Evolutionary conservation across 2,888 invertebrate genomes (phyloP).

Genomic region (Cephus pulcher): DNA sequence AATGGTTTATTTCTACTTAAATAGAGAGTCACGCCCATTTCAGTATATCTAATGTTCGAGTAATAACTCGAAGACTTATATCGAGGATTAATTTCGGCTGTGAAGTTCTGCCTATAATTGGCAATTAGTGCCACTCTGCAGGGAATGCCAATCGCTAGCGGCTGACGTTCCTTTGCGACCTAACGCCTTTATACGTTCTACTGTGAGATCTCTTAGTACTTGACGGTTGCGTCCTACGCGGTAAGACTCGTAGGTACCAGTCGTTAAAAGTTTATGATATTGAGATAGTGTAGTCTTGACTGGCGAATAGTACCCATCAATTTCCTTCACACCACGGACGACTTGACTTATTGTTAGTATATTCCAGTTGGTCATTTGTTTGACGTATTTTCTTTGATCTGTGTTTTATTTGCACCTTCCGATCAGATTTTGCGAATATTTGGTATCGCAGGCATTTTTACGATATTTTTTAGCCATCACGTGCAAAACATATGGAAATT

Average conservation of each 20-base stretch:
- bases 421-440: too few species aligned
- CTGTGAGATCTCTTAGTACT: neutral
- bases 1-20: neutral
- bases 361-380: too few species aligned
- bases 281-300: too few species aligned
- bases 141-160: neutral
- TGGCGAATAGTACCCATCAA: neutral
- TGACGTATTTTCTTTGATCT: too few species aligned
- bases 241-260: neutral
- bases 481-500: too few species aligned
- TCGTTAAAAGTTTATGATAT: constrained; percentile 1
- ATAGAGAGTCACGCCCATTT: neutral
- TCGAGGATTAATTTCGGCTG: neutral
- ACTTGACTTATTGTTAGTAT: too few species aligned
- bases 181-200: neutral
- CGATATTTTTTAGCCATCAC: too few species aligned
- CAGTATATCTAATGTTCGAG: neutral
- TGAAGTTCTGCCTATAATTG: neutral
- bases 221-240: neutral
- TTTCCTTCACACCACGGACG: neutral
- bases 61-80: neutral
- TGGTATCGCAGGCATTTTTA: too few species aligned
- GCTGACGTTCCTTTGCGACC: neutral
- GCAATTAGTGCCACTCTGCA: neutral
- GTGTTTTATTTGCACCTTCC: too few species aligned